Percentiles rank a stretch among this genome's conserved stretches.
These are phyloP conservation scores for Phoenicopterus ruber DNA, from an alignment of 2,113 vertebrate genomes.

Conservation along the genomic window DNA sequence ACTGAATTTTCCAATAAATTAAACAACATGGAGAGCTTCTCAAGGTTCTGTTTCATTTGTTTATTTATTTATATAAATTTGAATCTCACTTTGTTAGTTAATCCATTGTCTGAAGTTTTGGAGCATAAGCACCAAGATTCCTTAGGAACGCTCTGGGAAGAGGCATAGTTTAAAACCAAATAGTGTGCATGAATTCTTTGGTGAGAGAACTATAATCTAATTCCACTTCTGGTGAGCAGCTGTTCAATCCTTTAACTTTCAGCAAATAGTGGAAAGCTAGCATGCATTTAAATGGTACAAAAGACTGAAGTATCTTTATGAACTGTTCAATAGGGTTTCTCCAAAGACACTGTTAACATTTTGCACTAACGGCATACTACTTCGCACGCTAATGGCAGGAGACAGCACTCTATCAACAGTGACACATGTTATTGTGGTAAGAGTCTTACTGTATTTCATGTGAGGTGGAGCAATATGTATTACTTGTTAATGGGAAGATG, in stretches of 20 bases:
- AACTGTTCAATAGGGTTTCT: conserved; percentile 81
- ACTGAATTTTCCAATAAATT: background rate
- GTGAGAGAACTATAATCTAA: background rate
- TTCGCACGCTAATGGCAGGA: conserved; percentile 91
- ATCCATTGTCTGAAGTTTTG: background rate
- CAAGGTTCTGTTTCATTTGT: background rate
- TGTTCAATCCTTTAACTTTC: background rate
- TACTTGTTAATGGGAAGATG: background rate
- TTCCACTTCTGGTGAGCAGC: background rate
- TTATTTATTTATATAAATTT: background rate
- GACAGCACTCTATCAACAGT: conserved; percentile 83
- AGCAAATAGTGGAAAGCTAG: background rate
- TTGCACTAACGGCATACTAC: conserved; percentile 91
- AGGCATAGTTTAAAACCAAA: background rate
- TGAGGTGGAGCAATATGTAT: background rate
- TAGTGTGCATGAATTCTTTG: background rate
- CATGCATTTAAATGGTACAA: background rate
- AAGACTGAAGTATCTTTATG: background rate
- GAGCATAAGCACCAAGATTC: background rate
- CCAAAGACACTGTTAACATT: conserved; percentile 93
- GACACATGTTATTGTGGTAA: conserved; percentile 96
- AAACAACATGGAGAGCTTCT: background rate
- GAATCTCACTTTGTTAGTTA: background rate
- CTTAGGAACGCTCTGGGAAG: background rate
- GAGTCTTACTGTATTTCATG: conserved; percentile 20